Percentiles rank a stretch among this genome's conserved stretches.
Conservation (phyloP, 2,888 invertebrate species). For the Neoascia interrupta region DNA sequence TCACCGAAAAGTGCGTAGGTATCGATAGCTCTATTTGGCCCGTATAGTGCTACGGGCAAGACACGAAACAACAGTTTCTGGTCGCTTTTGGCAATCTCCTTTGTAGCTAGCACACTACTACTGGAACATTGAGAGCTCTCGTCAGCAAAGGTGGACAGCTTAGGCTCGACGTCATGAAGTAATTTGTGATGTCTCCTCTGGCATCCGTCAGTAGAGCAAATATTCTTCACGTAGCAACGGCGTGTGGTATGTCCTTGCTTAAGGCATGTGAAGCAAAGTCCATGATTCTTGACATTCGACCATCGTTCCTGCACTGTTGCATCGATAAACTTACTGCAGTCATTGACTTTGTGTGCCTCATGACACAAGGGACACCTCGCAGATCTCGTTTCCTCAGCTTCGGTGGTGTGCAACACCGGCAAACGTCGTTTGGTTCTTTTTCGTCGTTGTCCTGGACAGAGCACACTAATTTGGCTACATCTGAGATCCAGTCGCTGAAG, state of each 20-base stretch:
- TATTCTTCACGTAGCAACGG: conserved; percentile 3
- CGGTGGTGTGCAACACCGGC: conserved; percentile 6
- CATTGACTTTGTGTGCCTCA: conserved; percentile 1
- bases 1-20: too few species aligned
- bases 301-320: conserved; percentile 13
- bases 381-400: neutral
- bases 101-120: too few species aligned
- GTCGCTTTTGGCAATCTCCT: too few species aligned
- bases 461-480: conserved; percentile 29
- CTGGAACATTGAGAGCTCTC: too few species aligned
- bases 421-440: conserved; percentile 17
- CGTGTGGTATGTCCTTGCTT: conserved; percentile 20
- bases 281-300: conserved; percentile 2
- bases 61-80: too few species aligned
- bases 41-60: too few species aligned
- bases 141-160: too few species aligned
- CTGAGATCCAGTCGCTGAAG: conserved; percentile 11
- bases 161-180: too few species aligned
- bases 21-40: too few species aligned
- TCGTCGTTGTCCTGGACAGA: conserved; percentile 22
- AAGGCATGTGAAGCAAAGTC: conserved; percentile 33
- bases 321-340: conserved; percentile 8
- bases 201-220: conserved; percentile 3
- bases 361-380: conserved; percentile 32
- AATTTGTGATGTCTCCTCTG: neutral